Conservation (phyloP, 1,140 invertebrate species). For the Sipha flava region DNA sequence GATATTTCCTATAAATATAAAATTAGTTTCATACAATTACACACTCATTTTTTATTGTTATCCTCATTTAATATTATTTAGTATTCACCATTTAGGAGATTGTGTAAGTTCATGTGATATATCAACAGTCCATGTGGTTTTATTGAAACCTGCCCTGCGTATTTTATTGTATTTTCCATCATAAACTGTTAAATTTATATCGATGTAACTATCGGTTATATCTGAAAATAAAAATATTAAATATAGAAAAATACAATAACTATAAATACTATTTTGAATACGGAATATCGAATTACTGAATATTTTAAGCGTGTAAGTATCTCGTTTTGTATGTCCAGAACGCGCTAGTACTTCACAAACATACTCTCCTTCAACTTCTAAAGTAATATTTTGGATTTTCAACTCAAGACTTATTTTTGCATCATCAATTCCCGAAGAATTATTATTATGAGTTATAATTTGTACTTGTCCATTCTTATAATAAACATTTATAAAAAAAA, state of each 20-base stretch:
- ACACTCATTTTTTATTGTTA: no score
- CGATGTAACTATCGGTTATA: constrained; percentile 41
- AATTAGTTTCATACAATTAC: constrained; percentile 18
- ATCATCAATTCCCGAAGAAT: neutral
- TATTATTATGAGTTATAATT: neutral
- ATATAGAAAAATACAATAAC: neutral
- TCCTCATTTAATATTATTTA: no score
- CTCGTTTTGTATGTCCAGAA: constrained; percentile 39
- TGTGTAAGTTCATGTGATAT: constrained; percentile 45
- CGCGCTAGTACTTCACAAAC: constrained; percentile 45
- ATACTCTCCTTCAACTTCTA: constrained; percentile 49
- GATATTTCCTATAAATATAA: constrained; percentile 38
- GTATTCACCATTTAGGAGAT: constrained; percentile 44
- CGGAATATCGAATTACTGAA: no score
- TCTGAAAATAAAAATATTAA: constrained; percentile 6
- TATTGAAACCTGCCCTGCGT: constrained; percentile 34
- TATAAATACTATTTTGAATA: constrained; percentile 36
- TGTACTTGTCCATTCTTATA: neutral
- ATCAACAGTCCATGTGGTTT: constrained; percentile 42
- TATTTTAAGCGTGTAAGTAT: constrained; percentile 41
- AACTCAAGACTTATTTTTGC: constrained; percentile 40
- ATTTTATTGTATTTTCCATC: constrained; percentile 39
- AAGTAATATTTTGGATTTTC: constrained; percentile 44
- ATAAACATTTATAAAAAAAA: neutral
- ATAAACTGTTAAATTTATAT: constrained; percentile 43